A percentile compares a stretch with the other conserved stretches of the same genome.
Conservation (phyloP, 2,888 invertebrate genomes). For the Esperia sulphurella region DNA sequence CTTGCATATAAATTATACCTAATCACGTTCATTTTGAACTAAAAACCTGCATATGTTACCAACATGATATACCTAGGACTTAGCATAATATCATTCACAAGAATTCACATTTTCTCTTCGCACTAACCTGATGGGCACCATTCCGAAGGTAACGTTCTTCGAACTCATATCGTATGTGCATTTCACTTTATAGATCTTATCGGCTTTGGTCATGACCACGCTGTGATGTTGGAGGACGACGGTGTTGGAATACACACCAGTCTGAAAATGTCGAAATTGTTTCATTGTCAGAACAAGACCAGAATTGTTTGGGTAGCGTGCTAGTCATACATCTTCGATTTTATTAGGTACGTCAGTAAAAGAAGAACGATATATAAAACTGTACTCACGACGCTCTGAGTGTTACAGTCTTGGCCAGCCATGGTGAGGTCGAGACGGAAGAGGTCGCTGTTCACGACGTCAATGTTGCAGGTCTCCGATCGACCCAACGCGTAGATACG, state of each 20-base stretch:
- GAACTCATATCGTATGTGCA: constrained; percentile 98
- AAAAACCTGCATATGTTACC: background rate
- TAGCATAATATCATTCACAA: constrained; percentile 9
- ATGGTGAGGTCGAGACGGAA: constrained; percentile 95
- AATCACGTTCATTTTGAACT: constrained; percentile 40
- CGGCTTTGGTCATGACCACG: constrained; percentile 97
- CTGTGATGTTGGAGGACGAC: constrained; percentile 97
- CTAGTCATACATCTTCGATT: no score
- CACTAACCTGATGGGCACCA: constrained; percentile 94
- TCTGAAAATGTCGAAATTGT: constrained; percentile 71
- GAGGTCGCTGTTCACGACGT: constrained; percentile 94
- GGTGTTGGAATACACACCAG: constrained; percentile 95
- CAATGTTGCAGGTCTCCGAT: constrained; percentile 96
- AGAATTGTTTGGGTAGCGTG: no score
- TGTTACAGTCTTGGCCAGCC: constrained; percentile 96
- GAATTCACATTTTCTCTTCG: constrained; percentile 6
- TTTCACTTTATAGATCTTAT: constrained; percentile 97
- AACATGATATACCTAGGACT: constrained; percentile 1
- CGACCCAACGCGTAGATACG: constrained; percentile 95
- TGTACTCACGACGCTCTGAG: constrained; percentile 93
- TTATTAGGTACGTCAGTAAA: no score
- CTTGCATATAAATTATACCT: constrained; percentile 37
- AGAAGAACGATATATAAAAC: no score
- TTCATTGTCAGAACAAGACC: no score
- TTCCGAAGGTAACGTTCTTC: constrained; percentile 97